Conservation (phyloP, 2,113 vertebrate genomes). For the Delphinapterus leucas region DNA sequence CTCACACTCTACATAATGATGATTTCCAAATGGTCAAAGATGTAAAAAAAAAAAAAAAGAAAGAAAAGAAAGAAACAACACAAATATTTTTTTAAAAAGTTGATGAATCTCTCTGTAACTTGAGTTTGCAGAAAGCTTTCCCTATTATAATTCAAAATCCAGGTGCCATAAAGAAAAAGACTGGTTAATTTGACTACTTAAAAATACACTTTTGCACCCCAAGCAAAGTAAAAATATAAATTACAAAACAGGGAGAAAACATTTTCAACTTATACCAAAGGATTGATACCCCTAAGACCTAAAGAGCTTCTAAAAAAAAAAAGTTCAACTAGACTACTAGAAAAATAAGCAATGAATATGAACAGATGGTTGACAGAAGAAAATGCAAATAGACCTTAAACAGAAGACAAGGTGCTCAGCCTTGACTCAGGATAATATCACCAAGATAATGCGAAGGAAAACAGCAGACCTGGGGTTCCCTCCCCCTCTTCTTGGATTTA, state of each 20-base stretch:
- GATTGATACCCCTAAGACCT: not conserved
- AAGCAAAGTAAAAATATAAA: conserved; percentile 10
- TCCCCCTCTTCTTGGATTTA: not conserved
- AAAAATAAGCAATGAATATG: not conserved
- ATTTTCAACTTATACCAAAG: not conserved
- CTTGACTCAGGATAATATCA: not conserved
- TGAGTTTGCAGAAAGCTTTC: not conserved
- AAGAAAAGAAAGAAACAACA: not conserved
- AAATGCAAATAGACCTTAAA: not conserved
- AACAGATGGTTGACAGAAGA: not conserved
- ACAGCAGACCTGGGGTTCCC: fast-evolving
- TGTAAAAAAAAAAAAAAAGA: not conserved
- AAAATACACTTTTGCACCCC: not conserved
- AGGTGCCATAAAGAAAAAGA: not conserved
- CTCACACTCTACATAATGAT: not conserved
- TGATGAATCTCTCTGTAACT: not conserved
- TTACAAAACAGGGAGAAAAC: not conserved
- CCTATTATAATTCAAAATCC: not conserved
- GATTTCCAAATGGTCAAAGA: not conserved
- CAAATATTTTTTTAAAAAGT: not conserved
- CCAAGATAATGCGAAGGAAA: not conserved
- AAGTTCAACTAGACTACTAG: not conserved
- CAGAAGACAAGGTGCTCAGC: not conserved
- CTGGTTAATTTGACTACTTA: not conserved
- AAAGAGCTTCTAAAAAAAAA: not conserved